Evolutionary conservation across 2,888 invertebrate genomes (phyloP).

Genomic region (Chesias legatella): DNA sequence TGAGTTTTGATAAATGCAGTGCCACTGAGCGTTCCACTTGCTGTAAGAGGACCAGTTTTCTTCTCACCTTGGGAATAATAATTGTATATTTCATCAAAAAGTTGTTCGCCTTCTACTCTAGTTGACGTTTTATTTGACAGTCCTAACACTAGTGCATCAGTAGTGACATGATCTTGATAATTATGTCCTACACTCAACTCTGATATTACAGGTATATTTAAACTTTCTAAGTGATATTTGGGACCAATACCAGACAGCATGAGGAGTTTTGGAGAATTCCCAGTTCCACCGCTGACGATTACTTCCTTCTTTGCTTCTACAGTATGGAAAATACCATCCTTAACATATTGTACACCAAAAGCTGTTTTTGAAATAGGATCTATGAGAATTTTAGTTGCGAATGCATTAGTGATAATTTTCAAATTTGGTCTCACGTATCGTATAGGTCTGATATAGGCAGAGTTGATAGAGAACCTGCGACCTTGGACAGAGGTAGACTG

Average conservation of each 20-base stretch:
- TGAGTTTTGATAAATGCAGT: constrained; percentile 82
- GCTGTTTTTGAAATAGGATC: constrained; percentile 76
- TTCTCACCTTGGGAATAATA: constrained; percentile 58
- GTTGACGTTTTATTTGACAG: constrained; percentile 80
- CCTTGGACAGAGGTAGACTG: constrained; percentile 83
- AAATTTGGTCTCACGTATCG: constrained; percentile 76
- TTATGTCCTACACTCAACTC: constrained; percentile 87
- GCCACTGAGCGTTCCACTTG: constrained; percentile 76
- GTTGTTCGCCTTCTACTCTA: constrained; percentile 51
- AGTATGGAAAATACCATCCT: constrained; percentile 61
- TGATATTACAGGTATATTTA: constrained; percentile 78
- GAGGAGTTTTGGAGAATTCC: constrained; percentile 83
- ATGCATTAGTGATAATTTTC: constrained; percentile 71
- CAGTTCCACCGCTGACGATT: constrained; percentile 79
- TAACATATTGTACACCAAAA: constrained; percentile 60
- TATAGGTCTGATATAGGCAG: constrained; percentile 84
- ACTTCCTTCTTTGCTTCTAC: constrained; percentile 81
- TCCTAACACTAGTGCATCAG: constrained; percentile 70
- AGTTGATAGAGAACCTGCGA: constrained; percentile 81
- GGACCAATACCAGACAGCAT: constrained; percentile 86
- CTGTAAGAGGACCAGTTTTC: constrained; percentile 75
- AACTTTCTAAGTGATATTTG: constrained; percentile 66
- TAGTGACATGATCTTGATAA: constrained; percentile 87
- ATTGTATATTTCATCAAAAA: constrained; percentile 61
- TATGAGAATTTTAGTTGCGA: constrained; percentile 80